Evolutionary conservation across 2,888 invertebrate species (phyloP).

Genomic region (Drosophila mercatorum): DNA sequence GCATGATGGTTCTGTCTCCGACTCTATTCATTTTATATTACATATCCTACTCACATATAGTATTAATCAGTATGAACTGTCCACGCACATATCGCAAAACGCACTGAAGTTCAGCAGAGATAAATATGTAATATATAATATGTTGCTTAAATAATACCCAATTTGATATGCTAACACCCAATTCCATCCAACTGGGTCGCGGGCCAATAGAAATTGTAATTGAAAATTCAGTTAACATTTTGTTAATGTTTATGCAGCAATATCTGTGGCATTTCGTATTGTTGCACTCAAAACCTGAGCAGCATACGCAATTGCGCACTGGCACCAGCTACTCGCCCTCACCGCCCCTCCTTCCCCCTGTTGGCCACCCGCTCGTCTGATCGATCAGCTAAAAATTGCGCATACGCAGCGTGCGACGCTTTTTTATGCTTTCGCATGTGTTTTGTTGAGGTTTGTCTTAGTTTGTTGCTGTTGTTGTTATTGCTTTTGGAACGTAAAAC

Average conservation of each 20-base stretch:
- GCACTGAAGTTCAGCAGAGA: not conserved
- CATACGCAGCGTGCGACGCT: slow-evolving; percentile 67
- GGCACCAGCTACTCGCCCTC: not conserved
- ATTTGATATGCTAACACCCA: not conserved
- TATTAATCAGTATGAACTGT: not conserved
- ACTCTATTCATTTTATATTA: not conserved
- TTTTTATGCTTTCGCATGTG: slow-evolving; percentile 18
- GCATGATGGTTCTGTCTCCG: not conserved
- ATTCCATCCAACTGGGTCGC: slow-evolving; percentile 4
- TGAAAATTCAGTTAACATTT: slow-evolving; percentile 1
- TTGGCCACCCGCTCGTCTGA: not conserved
- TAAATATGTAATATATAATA: not conserved
- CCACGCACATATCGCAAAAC: not conserved
- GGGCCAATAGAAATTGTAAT: slow-evolving; percentile 2
- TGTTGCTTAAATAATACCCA: not conserved
- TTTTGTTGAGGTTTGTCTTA: slow-evolving; percentile 3
- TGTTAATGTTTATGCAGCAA: slow-evolving; percentile 4
- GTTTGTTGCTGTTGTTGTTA: not conserved
- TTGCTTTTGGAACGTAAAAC: slow-evolving; percentile 34
- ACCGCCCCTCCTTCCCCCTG: not conserved
- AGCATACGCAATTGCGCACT: slow-evolving; percentile 10
- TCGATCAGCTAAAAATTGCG: slow-evolving; percentile 41
- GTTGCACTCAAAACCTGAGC: slow-evolving; percentile 17
- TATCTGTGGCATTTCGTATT: not conserved
- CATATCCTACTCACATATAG: not conserved